phyloP scores from a whole-genome alignment of 1,140 invertebrate species.

The Dryas iulia region DNA sequence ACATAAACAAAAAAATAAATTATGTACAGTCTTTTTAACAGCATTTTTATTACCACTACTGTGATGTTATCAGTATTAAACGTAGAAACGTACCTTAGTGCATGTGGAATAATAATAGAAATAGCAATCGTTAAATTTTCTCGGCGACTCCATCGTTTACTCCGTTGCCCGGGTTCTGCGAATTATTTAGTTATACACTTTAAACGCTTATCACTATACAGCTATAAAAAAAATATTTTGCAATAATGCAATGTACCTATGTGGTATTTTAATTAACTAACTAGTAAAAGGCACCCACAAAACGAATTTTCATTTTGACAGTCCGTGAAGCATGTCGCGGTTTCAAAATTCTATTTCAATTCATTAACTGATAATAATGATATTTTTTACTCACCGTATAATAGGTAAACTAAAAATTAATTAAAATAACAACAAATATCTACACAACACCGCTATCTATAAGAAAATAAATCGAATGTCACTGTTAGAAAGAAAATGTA shows the following conservation, averaged over 20 bases:
- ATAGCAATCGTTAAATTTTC: constrained; percentile 89
- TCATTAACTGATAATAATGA: neutral
- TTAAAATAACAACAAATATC: constrained; percentile 71
- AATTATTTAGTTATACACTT: constrained; percentile 25
- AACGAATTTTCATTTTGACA: constrained; percentile 68
- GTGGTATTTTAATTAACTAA: neutral
- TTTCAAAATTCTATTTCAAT: constrained; percentile 45
- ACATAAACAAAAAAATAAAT: constrained; percentile 24
- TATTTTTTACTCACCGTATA: constrained; percentile 61
- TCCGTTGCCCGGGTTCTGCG: constrained; percentile 56
- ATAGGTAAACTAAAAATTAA: constrained; percentile 67
- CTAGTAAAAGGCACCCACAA: constrained; percentile 21
- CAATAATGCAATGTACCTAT: neutral
- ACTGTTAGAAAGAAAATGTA: constrained; percentile 72
- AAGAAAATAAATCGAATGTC: constrained; percentile 73
- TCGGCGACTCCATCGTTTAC: constrained; percentile 80
- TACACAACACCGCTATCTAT: constrained; percentile 68
- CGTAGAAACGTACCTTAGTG: constrained; percentile 83
- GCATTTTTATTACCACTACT: neutral
- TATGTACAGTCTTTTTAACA: neutral
- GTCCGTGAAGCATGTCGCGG: constrained; percentile 58
- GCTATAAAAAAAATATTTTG: neutral
- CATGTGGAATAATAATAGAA: constrained; percentile 93
- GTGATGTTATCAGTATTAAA: neutral
- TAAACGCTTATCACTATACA: constrained; percentile 7